Evolutionary conservation across 1,140 invertebrate species (phyloP).

Genomic region (Aphidius ervi): DNA sequence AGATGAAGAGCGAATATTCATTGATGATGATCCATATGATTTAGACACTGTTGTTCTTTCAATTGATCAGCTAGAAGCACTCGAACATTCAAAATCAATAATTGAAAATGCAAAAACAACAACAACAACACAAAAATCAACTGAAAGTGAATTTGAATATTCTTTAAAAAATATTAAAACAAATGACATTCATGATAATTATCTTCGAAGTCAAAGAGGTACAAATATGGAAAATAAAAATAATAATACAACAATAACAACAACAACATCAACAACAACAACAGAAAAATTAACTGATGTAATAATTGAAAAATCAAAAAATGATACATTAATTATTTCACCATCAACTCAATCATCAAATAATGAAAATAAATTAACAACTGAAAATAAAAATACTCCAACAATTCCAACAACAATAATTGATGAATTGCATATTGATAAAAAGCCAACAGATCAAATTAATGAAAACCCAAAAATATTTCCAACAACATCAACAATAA

Average conservation of each 20-base stretch:
- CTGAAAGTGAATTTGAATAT: conserved; percentile 32
- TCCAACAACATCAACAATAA: not conserved
- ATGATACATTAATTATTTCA: too few species aligned
- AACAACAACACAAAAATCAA: conserved; percentile 2
- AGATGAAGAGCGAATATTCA: conserved; percentile 49
- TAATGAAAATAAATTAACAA: too few species aligned
- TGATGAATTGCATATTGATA: too few species aligned
- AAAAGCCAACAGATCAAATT: not conserved
- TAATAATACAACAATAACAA: conserved; percentile 5
- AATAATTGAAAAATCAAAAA: not conserved
- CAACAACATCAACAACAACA: not conserved
- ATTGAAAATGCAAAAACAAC: conserved; percentile 4
- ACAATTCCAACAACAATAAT: too few species aligned
- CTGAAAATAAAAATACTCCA: too few species aligned
- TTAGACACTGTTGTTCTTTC: conserved; percentile 34
- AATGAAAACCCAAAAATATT: conserved; percentile 5
- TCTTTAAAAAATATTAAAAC: conserved; percentile 34
- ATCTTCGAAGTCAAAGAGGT: conserved; percentile 23
- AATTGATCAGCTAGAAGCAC: conserved; percentile 24
- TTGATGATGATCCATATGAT: conserved; percentile 45
- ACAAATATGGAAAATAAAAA: conserved; percentile 25
- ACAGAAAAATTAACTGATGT: not conserved
- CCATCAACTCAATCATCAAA: not conserved
- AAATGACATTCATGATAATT: conserved; percentile 26
- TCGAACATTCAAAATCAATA: conserved; percentile 10